These are phyloP conservation scores for Echeneis naucrates DNA, from an alignment of 2,797 vertebrate genomes.

Conservation along the genomic window DNA sequence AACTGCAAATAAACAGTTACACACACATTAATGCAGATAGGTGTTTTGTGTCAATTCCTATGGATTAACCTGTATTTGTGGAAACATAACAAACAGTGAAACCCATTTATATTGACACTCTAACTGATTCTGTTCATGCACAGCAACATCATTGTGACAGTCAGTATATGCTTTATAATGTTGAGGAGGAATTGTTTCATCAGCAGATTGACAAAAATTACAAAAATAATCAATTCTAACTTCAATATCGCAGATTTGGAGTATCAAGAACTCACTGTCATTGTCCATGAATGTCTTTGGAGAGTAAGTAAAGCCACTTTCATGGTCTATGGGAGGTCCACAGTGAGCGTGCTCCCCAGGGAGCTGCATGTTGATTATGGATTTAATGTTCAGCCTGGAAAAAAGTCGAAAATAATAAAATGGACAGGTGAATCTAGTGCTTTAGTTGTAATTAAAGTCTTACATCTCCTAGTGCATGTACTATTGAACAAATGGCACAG, in stretches of 20 bases:
- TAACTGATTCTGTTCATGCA: background rate
- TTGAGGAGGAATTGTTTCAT: background rate
- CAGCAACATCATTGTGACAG: background rate
- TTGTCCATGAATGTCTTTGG: conserved; percentile 89
- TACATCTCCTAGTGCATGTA: conserved; percentile 8
- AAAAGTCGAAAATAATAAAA: conserved; percentile 1
- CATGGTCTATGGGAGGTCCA: conserved; percentile 81
- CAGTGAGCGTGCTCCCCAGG: conserved; percentile 88
- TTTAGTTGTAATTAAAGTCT: background rate
- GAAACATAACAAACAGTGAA: background rate
- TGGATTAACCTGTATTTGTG: conserved; percentile 1
- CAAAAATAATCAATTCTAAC: background rate
- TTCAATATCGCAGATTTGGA: background rate
- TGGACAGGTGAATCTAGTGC: background rate
- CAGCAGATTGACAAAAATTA: background rate
- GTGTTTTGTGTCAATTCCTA: background rate
- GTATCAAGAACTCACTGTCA: conserved; percentile 78
- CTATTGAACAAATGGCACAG: too few species aligned
- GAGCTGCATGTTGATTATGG: conserved; percentile 88
- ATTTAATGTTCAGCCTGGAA: conserved; percentile 84
- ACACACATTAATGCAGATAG: background rate
- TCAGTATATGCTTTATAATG: background rate
- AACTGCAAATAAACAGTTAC: conserved; percentile 75
- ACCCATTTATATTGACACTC: background rate
- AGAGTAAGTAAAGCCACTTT: conserved; percentile 87